Evolutionary conservation across 2,113 vertebrate species (phyloP).

Genomic region (Thermophis baileyi): DNA sequence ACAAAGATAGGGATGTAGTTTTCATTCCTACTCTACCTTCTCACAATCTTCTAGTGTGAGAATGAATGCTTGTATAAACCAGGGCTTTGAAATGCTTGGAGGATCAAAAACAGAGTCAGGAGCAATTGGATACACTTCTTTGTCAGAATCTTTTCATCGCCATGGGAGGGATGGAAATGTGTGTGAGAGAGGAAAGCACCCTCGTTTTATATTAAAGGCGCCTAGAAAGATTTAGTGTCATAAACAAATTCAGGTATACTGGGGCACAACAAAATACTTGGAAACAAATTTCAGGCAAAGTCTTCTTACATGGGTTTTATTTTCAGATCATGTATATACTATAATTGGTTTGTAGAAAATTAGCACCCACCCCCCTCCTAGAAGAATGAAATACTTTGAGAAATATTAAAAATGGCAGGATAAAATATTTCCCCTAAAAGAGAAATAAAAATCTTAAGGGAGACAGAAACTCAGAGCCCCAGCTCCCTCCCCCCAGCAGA

Average conservation of each 20-base stretch:
- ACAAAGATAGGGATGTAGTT: not conserved
- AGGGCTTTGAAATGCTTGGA: not conserved
- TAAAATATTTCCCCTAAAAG: no score
- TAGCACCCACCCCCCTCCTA: no score
- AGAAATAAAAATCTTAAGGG: no score
- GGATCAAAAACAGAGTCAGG: not conserved
- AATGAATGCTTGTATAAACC: not conserved
- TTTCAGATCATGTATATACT: not conserved
- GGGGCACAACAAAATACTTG: not conserved
- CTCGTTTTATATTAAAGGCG: not conserved
- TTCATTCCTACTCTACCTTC: not conserved
- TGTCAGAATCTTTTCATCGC: not conserved
- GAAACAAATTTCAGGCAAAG: not conserved
- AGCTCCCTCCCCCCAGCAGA: no score
- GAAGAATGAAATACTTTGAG: no score
- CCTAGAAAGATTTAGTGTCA: not conserved
- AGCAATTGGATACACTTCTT: not conserved
- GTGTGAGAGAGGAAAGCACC: not conserved
- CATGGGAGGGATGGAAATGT: not conserved
- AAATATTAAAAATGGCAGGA: no score
- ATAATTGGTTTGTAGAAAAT: not conserved
- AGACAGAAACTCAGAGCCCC: no score
- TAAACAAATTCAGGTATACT: not conserved
- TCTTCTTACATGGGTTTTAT: not conserved
- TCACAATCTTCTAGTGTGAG: not conserved